Evolutionary conservation across 1,140 invertebrate species (phyloP).

Genomic region (Leptopilina boulardi): DNA sequence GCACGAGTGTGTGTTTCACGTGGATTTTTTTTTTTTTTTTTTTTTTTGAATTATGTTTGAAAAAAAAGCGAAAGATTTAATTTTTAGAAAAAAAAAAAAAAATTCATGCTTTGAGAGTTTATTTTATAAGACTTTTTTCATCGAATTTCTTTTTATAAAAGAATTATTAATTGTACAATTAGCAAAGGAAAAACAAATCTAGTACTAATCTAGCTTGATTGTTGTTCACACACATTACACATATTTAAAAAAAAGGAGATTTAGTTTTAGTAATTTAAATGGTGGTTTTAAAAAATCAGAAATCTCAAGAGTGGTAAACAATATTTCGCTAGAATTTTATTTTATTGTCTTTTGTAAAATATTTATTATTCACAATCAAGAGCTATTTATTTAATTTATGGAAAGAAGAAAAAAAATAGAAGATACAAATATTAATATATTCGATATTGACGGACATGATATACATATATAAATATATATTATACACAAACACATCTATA

Average conservation of each 20-base stretch:
- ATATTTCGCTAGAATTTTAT: conserved; percentile 62
- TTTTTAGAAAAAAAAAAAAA: neutral
- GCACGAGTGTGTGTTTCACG: neutral
- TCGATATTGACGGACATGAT: conserved; percentile 64
- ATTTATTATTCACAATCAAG: conserved; percentile 66
- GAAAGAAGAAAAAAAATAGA: conserved; percentile 62
- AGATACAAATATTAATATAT: conserved; percentile 68
- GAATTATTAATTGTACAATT: conserved; percentile 24
- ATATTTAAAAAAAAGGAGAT: neutral
- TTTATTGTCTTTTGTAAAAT: conserved; percentile 72
- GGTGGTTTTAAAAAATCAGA: neutral
- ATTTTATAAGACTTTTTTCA: conserved; percentile 33
- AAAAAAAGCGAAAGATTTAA: neutral
- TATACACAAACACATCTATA: conserved; percentile 52
- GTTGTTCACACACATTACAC: neutral
- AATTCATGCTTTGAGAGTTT: conserved; percentile 32
- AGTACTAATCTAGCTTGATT: conserved; percentile 11
- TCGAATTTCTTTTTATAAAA: conserved; percentile 33
- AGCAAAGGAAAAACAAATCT: neutral
- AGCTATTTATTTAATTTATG: conserved; percentile 75
- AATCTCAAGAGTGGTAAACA: conserved; percentile 40
- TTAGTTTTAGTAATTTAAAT: neutral
- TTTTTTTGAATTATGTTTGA: neutral
- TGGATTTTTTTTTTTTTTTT: neutral
- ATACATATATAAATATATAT: conserved; percentile 58